Conservation (phyloP, 2,888 invertebrate genomes). For the Synanthedon myopaeformis region DNA sequence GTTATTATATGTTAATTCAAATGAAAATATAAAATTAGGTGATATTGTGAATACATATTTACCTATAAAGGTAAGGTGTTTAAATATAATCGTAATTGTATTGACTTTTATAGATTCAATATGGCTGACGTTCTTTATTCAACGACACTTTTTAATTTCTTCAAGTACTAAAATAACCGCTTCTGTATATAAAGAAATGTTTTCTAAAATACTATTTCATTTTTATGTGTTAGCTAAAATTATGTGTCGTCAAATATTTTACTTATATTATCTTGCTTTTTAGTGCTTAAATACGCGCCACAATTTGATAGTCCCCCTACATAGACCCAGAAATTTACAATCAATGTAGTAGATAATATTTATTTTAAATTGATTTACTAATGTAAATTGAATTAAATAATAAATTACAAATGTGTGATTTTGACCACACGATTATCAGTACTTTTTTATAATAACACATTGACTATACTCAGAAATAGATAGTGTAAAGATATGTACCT, state of each 20-base stretch:
- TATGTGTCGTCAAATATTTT: not conserved
- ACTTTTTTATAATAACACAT: no score
- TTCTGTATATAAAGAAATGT: not conserved
- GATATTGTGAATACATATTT: slow-evolving; percentile 78
- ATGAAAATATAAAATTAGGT: slow-evolving; percentile 73
- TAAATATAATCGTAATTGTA: slow-evolving; percentile 47
- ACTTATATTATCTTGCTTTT: slow-evolving; percentile 1
- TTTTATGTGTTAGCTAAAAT: slow-evolving; percentile 1
- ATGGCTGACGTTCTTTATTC: slow-evolving; percentile 36
- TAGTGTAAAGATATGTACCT: no score
- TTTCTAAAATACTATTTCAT: slow-evolving; percentile 3
- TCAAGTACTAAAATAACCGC: slow-evolving; percentile 4
- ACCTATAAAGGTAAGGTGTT: slow-evolving; percentile 75
- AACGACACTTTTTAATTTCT: slow-evolving; percentile 33
- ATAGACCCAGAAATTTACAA: not conserved
- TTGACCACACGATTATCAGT: no score
- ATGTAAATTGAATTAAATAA: no score
- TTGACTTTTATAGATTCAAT: slow-evolving; percentile 49
- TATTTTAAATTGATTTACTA: no score
- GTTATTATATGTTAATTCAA: slow-evolving; percentile 70
- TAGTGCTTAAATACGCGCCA: slow-evolving; percentile 15
- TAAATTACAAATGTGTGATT: no score
- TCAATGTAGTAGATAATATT: no score
- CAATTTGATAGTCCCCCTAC: slow-evolving; percentile 18
- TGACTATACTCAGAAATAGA: no score